These are phyloP conservation scores for Cylloceria caligata DNA, from an alignment of 2,888 invertebrate species.

Conservation along the genomic window DNA sequence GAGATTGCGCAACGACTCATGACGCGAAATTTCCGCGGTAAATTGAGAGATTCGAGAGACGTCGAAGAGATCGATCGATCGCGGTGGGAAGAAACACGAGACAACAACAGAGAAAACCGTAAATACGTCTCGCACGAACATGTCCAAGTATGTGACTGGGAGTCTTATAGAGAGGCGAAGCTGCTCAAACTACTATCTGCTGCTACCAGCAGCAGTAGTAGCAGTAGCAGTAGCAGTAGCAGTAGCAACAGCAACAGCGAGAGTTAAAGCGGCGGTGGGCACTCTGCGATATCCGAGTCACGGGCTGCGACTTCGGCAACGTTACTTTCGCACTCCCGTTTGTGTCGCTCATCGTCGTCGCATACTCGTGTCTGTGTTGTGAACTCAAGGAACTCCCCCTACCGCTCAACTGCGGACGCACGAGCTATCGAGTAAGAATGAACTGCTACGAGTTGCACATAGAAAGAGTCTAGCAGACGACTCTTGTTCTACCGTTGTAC, in stretches of 20 bases:
- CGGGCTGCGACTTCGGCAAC: constrained; percentile 77
- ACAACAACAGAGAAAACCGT: constrained; percentile 23
- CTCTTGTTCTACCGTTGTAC: not conserved
- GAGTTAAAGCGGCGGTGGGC: constrained; percentile 47
- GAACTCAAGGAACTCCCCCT: constrained; percentile 8
- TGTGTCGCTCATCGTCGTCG: constrained; percentile 69
- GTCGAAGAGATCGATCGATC: not conserved
- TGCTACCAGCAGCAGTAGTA: not conserved
- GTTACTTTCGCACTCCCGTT: constrained; percentile 77
- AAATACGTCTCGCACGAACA: constrained; percentile 53
- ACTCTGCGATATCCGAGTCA: constrained; percentile 61
- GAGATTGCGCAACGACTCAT: not conserved
- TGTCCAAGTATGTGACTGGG: constrained; percentile 59
- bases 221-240: constrained; percentile 46
- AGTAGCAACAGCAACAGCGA: constrained; percentile 28
- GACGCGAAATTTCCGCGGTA: not conserved
- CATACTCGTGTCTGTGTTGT: constrained; percentile 16
- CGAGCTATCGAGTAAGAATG: not conserved
- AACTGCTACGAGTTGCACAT: not conserved
- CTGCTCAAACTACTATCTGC: constrained; percentile 25
- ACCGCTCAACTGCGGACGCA: not conserved
- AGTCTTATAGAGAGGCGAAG: constrained; percentile 60
- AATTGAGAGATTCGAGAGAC: not conserved
- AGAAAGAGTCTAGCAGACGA: not conserved
- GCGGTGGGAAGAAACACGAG: constrained; percentile 5